Conservation (phyloP, 2,113 vertebrate genomes). For the Dasyurus viverrinus region DNA sequence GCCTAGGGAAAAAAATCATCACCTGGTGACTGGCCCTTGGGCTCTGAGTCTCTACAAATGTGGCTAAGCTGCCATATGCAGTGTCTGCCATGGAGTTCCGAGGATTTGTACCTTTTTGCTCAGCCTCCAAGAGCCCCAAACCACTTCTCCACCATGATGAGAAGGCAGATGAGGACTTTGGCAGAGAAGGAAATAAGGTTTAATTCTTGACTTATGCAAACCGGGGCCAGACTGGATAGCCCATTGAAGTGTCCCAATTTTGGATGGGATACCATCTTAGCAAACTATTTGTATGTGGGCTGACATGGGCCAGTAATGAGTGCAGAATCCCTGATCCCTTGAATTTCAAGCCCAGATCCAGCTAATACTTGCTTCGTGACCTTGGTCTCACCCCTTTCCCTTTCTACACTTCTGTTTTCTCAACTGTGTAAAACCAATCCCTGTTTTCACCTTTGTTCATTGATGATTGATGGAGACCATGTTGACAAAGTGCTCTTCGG, state of each 20-base stretch:
- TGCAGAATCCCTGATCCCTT: neutral
- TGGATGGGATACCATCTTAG: neutral
- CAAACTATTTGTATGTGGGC: neutral
- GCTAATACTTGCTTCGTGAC: neutral
- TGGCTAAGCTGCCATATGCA: neutral
- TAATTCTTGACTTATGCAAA: neutral
- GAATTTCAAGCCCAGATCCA: neutral
- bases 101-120: neutral
- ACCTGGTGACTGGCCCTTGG: neutral
- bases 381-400: neutral
- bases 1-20: neutral
- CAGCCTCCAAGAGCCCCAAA: neutral
- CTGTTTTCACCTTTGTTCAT: neutral
- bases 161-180: neutral
- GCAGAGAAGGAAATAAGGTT: neutral
- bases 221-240: neutral
- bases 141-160: no score
- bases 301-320: neutral
- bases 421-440: neutral
- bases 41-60: neutral
- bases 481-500: neutral
- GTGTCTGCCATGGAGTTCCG: neutral
- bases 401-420: neutral
- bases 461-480: neutral
- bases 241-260: neutral